Base-by-base conservation (phyloP, 2,797 vertebrate species). In the Lagocephalus sceleratus region DNA sequence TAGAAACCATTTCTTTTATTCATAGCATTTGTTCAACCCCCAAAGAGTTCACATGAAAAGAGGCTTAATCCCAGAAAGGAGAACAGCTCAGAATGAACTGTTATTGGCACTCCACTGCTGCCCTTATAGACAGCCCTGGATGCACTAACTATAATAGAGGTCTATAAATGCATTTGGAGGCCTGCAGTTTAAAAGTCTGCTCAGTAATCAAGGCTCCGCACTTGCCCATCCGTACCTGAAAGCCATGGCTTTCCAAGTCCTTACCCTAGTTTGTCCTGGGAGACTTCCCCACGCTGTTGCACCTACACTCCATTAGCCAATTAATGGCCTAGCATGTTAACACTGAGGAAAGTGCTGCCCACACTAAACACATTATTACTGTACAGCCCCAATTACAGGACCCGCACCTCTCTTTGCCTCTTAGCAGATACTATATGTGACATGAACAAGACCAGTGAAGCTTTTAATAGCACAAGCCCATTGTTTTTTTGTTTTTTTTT, bases 301-400 rank as follows among this genome's bases (percentile, higher is more conserved):
- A 55, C 74, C 76, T 65, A 74, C 66, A 86, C 79, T 76, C 84
- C 84, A 91, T 90, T 90, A 88, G 78, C 78, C 79, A 85, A 84
- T 86, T 87, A 89, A 89, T 89, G 88, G 76, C 56, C 78, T 71
- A 59, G 80, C 73, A 71, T 87, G 82, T 87, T 86, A 85, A 85
- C 81, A 82, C 52, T 66, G 61, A 77, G 71, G 61, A 79, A 77
- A 80, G 72, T 54, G 74, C 73, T 81, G 71, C 75, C 82, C 70
- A 77, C 80, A 83, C 79, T 76, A 71, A 87, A 79, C 78, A 74
- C 77, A 75, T 81, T 85, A 88, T 81, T 84, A 84, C 78, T 74
- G 71, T 72, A 74, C 76, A 60, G 60, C 46, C 60, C 70, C 81
- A 86, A 86, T 84, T 84, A 84, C 73, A 50, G 55, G 63, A 42